Evolutionary conservation across 2,113 vertebrate genomes (phyloP), one percentile per base, ranked within the genome.

Genomic region (Castor canadensis): DNA sequence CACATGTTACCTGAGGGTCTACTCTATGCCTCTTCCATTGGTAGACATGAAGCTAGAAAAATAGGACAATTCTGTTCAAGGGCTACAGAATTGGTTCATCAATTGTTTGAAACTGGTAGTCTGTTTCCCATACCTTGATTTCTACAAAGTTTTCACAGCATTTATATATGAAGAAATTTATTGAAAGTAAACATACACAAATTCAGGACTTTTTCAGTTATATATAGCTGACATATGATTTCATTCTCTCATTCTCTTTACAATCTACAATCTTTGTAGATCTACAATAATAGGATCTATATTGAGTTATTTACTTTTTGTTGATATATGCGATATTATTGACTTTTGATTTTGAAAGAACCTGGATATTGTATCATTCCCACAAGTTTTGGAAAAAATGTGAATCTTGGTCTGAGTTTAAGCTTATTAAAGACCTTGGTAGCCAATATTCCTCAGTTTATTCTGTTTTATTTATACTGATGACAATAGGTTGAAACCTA

Each of bases 281-380:
- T 43, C 49, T 71, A 80, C 1, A 69, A 43, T 73, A 73, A 20
- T 26, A 58, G 43, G 26, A 28, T 87, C 19, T 67, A 35, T 4
- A 80, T 56, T 73, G 71, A 69, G 40, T 43, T 83, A 91, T 54
- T 56, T 6, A 40, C 9, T 82, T 95, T 43, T n/a, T 90, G 20
- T 91, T 80, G 35, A 10, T 64, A 28, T 52, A 58, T 89, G 12
- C 90, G 49, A 26, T 82, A 75, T 35, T 38, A 52, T n/a, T 85
- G 77, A 88, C 52, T 88, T 95, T 95, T 62, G 35, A 87, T 75
- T 91, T 45, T 85, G 9, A 38, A 64, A 28, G 9, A 89, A 60
- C 1, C 5, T 76, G 19, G 43, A 83, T 84, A 73, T 58, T 71
- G 11, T 89, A 12, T 89, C 28, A 82, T 82, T 85, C 90, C 67